A percentile compares a stretch with the other conserved stretches of the same genome.
Evolutionary conservation across 2,888 invertebrate species (phyloP).

Genomic region (Dendrolimus houi): DNA sequence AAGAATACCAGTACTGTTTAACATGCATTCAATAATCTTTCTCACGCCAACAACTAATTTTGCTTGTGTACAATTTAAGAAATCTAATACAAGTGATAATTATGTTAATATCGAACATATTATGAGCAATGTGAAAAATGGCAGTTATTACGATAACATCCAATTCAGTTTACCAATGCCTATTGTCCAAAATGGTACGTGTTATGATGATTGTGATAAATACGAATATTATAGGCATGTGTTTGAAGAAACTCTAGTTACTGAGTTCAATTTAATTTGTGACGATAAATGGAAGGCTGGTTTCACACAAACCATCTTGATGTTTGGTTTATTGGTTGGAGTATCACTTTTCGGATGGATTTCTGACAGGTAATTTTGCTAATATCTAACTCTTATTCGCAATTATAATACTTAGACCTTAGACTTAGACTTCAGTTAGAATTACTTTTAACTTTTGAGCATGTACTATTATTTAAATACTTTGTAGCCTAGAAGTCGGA

Average conservation of each 20-base stretch:
- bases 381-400: background rate
- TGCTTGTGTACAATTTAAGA: slow-evolving; percentile 24
- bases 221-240: slow-evolving; percentile 31
- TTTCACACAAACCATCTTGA: slow-evolving; percentile 38
- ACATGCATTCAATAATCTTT: slow-evolving; percentile 37
- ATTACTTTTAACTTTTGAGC: too few species aligned
- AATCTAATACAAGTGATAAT: slow-evolving; percentile 14
- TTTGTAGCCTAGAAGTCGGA: too few species aligned
- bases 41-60: slow-evolving; percentile 35
- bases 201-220: slow-evolving; percentile 34
- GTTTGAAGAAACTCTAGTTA: slow-evolving; percentile 34
- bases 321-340: slow-evolving; percentile 40
- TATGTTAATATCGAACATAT: background rate
- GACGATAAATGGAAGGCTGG: slow-evolving; percentile 37
- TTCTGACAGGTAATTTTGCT: slow-evolving; percentile 35
- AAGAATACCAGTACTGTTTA: slow-evolving; percentile 34
- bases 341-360: slow-evolving; percentile 45
- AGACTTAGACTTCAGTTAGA: background rate
- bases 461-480: too few species aligned
- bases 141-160: background rate
- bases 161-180: background rate
- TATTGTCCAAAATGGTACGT: slow-evolving; percentile 24
- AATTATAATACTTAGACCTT: background rate
- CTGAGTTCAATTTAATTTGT: slow-evolving; percentile 42
- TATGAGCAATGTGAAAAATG: background rate